These are phyloP conservation scores for Hypsibius dujardini DNA, from an alignment of 1,140 invertebrate species.

Conservation along the genomic window DNA sequence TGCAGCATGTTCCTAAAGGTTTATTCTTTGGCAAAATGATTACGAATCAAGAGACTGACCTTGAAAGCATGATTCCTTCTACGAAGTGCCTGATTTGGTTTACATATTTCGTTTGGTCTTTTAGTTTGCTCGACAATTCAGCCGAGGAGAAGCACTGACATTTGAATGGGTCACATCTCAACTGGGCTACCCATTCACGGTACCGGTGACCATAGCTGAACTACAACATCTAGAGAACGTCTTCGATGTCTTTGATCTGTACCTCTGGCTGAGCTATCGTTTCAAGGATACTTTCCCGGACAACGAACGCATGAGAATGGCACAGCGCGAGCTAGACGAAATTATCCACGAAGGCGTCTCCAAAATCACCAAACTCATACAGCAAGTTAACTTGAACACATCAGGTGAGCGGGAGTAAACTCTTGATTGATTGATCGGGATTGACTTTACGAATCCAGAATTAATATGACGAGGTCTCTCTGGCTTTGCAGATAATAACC, in stretches of 20 bases:
- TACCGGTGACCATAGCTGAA: slow-evolving; percentile 65
- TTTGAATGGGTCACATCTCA: slow-evolving; percentile 63
- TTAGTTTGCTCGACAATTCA: slow-evolving; percentile 77
- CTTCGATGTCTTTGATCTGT: slow-evolving; percentile 86
- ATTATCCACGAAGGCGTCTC: slow-evolving; percentile 72
- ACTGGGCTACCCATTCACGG: slow-evolving; percentile 64
- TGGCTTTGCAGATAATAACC: no score
- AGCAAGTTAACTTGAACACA: background rate
- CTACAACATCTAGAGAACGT: slow-evolving; percentile 75
- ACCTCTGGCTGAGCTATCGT: slow-evolving; percentile 85
- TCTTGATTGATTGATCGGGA: no score
- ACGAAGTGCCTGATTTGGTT: no score
- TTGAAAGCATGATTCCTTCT: no score
- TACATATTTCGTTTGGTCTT: slow-evolving; percentile 26
- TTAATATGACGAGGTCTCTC: no score
- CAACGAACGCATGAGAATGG: slow-evolving; percentile 48
- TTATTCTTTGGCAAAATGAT: no score
- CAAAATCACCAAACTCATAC: slow-evolving; percentile 51
- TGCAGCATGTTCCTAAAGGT: slow-evolving; percentile 83
- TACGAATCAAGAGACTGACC: no score
- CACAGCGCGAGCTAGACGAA: slow-evolving; percentile 66
- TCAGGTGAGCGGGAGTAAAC: background rate
- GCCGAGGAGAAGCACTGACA: slow-evolving; percentile 67
- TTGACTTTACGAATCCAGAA: no score
- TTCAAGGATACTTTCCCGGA: slow-evolving; percentile 80